phyloP scores from a whole-genome alignment of 2,888 invertebrate genomes.

The Halocaridina rubra region DNA sequence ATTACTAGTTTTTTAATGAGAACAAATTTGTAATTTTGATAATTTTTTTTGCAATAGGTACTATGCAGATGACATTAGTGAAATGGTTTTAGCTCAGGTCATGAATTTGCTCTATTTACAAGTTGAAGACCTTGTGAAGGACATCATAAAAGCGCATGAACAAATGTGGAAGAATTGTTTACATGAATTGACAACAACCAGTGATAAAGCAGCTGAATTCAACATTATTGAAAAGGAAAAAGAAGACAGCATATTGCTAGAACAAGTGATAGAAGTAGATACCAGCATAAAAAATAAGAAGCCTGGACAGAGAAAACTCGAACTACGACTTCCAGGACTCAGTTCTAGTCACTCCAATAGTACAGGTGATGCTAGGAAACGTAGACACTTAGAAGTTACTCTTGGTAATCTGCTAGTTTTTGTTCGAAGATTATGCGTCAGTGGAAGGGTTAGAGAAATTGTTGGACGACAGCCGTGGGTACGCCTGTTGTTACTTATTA shows the following conservation, averaged over 20 bases:
- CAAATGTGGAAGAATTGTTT: slow-evolving; percentile 11
- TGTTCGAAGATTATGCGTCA: slow-evolving; percentile 72
- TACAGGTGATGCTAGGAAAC: slow-evolving; percentile 65
- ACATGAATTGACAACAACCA: background rate
- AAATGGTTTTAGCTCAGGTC: slow-evolving; percentile 71
- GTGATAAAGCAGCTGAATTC: background rate
- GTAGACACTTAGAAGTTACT: slow-evolving; percentile 65
- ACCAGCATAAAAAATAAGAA: slow-evolving; percentile 19
- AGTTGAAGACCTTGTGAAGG: slow-evolving; percentile 66
- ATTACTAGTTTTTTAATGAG: too few relatives aligned
- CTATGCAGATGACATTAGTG: slow-evolving; percentile 71
- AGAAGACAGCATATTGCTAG: background rate
- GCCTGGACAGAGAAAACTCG: slow-evolving; percentile 28
- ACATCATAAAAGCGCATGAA: slow-evolving; percentile 54
- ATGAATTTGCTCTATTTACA: slow-evolving; percentile 72
- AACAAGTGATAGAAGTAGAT: slow-evolving; percentile 13
- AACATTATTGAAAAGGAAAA: background rate
- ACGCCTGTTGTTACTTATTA: slow-evolving; percentile 70
- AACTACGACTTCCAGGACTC: slow-evolving; percentile 30
- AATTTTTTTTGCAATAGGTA: slow-evolving; percentile 67
- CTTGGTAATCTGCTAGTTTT: slow-evolving; percentile 74
- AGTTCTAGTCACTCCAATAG: slow-evolving; percentile 3
- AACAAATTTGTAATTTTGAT: too few relatives aligned
- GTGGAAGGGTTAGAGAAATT: slow-evolving; percentile 69
- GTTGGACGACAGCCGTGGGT: slow-evolving; percentile 73